Conservation (phyloP, 2,888 invertebrate genomes). For the Ophion ellenae region DNA sequence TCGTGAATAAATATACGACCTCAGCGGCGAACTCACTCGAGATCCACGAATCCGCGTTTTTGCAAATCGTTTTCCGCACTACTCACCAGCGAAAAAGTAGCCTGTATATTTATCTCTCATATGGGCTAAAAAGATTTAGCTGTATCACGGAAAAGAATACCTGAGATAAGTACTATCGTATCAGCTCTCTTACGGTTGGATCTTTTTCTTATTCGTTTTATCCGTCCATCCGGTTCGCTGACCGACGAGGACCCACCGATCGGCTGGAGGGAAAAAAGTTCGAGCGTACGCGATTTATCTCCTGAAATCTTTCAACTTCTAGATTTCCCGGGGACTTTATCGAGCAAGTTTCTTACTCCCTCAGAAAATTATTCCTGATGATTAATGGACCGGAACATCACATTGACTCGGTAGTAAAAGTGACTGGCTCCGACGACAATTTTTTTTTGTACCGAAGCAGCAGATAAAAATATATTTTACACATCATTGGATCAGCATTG, state of each 20-base stretch:
- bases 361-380: conserved; percentile 12
- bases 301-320: conserved; percentile 18
- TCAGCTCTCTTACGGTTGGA: conserved; percentile 37
- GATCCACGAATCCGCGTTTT: conserved; percentile 9
- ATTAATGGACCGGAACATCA: conserved; percentile 16
- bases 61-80: conserved; percentile 23
- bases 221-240: conserved; percentile 12
- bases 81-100: not conserved
- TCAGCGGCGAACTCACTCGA: not conserved
- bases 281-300: conserved; percentile 27
- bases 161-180: conserved; percentile 30
- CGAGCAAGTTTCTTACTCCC: not conserved
- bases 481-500: not conserved
- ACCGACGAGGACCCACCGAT: not conserved
- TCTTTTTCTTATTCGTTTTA: conserved; percentile 36
- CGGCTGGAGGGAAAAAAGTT: not conserved
- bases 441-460: not conserved
- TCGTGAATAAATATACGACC: conserved; percentile 3
- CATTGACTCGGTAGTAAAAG: conserved; percentile 8
- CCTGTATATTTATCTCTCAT: conserved; percentile 24
- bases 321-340: conserved; percentile 17
- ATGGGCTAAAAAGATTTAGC: conserved; percentile 11
- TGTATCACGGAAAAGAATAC: conserved; percentile 13
- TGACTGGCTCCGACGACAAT: not conserved
- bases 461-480: not conserved